These are phyloP conservation scores for Oikopleura dioica DNA, from an alignment of 23 tunicate genomes.

Conservation along the genomic window DNA sequence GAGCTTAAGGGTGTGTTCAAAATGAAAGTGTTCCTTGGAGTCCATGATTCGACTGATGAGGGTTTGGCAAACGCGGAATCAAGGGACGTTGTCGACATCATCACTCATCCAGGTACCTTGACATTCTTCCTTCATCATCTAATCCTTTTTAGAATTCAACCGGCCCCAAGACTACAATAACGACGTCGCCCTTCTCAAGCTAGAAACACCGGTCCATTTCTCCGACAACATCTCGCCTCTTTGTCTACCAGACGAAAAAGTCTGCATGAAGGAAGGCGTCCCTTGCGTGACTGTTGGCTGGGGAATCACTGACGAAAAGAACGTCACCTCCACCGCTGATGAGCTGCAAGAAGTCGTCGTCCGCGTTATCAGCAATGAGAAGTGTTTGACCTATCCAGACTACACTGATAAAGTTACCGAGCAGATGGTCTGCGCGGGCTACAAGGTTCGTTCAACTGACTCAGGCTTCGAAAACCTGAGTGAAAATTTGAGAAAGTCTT, in stretches of 20 bases:
- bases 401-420: no score
- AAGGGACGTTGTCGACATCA: background rate
- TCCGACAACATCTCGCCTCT: conserved; percentile 4
- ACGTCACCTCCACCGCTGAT: background rate
- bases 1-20: background rate
- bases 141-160: background rate
- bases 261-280: background rate
- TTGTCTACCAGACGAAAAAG: conserved; percentile 6
- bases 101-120: background rate
- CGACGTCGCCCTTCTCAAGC: background rate
- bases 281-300: background rate
- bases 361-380: no score
- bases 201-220: background rate
- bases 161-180: background rate
- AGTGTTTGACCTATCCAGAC: no score
- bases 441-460: no score
- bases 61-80: background rate
- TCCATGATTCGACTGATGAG: background rate
- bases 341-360: no score
- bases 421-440: no score
- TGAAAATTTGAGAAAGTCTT: no score
- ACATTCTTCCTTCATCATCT: background rate
- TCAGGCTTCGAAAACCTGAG: no score
- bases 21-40: background rate
- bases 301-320: background rate